Conservation (phyloP, 1,140 invertebrate genomes). For the Helicoverpa armigera region DNA sequence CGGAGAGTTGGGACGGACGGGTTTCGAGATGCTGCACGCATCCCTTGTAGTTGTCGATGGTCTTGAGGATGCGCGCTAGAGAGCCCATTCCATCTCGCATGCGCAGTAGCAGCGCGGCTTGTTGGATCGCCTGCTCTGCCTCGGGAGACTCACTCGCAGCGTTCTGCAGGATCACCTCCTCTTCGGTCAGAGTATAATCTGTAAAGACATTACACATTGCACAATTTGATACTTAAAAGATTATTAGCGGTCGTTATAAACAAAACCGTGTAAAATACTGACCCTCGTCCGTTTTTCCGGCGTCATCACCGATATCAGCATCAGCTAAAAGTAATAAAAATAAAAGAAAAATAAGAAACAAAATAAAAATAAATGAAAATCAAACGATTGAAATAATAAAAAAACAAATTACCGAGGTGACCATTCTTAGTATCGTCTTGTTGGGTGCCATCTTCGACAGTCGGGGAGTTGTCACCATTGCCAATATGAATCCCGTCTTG, state of each 20-base stretch:
- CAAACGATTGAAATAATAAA: slow-evolving; percentile 61
- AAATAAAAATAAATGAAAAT: slow-evolving; percentile 66
- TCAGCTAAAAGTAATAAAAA: slow-evolving; percentile 77
- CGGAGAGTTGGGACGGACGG: slow-evolving; percentile 90
- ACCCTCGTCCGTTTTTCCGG: slow-evolving; percentile 72
- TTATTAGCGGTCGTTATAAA: neutral
- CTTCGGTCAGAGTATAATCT: slow-evolving; percentile 92
- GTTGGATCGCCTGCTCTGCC: slow-evolving; percentile 90
- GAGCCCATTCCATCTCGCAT: slow-evolving; percentile 95
- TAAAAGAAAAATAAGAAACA: slow-evolving; percentile 62
- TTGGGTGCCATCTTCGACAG: slow-evolving; percentile 83
- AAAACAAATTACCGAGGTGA: slow-evolving; percentile 76
- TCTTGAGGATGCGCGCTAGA: slow-evolving; percentile 94
- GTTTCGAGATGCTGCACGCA: slow-evolving; percentile 96
- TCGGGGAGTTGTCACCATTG: slow-evolving; percentile 84
- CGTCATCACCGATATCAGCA: slow-evolving; percentile 72
- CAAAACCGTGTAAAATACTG: slow-evolving; percentile 53
- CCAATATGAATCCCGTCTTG: slow-evolving; percentile 86
- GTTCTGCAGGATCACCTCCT: slow-evolving; percentile 94
- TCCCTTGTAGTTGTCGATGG: slow-evolving; percentile 97
- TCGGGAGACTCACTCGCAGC: slow-evolving; percentile 91
- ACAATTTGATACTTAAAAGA: neutral
- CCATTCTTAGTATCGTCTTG: slow-evolving; percentile 83
- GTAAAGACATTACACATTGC: slow-evolving; percentile 44
- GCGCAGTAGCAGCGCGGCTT: slow-evolving; percentile 93